These are phyloP conservation scores for Yponomeuta evonymella DNA, from an alignment of 2,888 invertebrate genomes.

Conservation along the genomic window DNA sequence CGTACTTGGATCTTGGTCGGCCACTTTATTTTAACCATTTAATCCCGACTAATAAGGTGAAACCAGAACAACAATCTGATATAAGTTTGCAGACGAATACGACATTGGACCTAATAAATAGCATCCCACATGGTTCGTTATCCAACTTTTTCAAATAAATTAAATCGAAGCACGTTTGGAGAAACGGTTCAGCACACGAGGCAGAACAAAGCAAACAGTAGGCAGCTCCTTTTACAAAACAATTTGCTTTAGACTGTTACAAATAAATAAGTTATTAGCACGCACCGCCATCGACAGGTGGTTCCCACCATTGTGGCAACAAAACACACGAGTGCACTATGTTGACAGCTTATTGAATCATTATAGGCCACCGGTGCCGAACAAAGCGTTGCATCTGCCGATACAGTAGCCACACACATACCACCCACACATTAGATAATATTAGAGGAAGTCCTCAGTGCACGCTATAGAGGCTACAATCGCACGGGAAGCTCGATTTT, in stretches of 20 bases:
- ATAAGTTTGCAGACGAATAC: conserved; percentile 27
- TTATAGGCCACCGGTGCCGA: conserved; percentile 27
- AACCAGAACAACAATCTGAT: conserved; percentile 29
- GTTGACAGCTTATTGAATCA: not conserved
- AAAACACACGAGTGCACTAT: not conserved
- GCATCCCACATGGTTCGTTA: conserved; percentile 16
- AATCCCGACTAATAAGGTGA: conserved; percentile 46
- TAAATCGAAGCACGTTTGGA: not conserved
- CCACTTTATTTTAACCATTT: conserved; percentile 44
- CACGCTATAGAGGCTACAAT: not conserved
- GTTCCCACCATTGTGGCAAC: not conserved
- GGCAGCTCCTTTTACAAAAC: not conserved
- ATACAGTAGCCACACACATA: not conserved
- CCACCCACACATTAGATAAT: not conserved
- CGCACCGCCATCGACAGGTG: not conserved
- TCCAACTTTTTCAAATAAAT: conserved; percentile 1
- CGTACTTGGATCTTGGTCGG: conserved; percentile 44
- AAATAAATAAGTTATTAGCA: conserved; percentile 3
- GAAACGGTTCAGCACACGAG: not conserved
- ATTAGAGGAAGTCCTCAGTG: not conserved
- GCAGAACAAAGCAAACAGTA: not conserved
- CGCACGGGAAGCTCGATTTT: not conserved
- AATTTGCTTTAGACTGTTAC: not conserved
- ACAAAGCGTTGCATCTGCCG: conserved; percentile 32
- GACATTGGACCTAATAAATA: not conserved